Conservation (phyloP, 2,797 vertebrate genomes). For the Crenichthys baileyi region DNA sequence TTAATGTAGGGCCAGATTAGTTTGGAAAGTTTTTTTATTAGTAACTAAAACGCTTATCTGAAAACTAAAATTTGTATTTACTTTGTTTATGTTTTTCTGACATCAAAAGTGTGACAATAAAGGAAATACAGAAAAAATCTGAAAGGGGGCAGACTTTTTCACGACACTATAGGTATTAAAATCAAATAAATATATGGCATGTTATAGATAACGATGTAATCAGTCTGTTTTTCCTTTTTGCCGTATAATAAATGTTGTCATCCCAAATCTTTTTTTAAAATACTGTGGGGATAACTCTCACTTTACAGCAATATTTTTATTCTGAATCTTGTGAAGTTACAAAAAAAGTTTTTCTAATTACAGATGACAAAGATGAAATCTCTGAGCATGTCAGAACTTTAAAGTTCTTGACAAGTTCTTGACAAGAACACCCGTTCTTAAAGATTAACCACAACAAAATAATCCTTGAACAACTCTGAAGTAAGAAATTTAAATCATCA, state of each 20-base stretch:
- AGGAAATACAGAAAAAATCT: not conserved
- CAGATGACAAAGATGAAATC: conserved; percentile 41
- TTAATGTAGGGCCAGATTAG: not conserved
- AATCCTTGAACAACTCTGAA: conserved; percentile 47
- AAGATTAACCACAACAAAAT: conserved; percentile 33
- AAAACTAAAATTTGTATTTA: not conserved
- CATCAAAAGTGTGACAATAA: not conserved
- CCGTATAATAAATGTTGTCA: no score
- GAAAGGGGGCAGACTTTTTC: not conserved
- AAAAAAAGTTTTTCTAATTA: conserved; percentile 10
- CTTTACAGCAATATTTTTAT: conserved; percentile 10
- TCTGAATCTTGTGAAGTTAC: conserved; percentile 19
- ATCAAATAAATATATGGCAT: not conserved
- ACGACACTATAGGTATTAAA: not conserved
- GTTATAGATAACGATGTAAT: not conserved
- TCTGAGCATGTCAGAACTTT: conserved; percentile 31
- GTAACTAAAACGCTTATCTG: not conserved
- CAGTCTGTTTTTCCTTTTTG: no score
- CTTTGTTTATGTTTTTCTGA: not conserved
- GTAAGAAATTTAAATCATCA: conserved; percentile 47
- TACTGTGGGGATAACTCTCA: not conserved
- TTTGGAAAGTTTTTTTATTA: not conserved
- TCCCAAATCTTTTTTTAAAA: no score
- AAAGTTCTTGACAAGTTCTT: conserved; percentile 13
- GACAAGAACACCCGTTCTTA: conserved; percentile 45